Evolutionary conservation across 1,140 invertebrate species (phyloP), one percentile per base, ranked within the genome.

Genomic region (Macrosteles quadrilineatus): DNA sequence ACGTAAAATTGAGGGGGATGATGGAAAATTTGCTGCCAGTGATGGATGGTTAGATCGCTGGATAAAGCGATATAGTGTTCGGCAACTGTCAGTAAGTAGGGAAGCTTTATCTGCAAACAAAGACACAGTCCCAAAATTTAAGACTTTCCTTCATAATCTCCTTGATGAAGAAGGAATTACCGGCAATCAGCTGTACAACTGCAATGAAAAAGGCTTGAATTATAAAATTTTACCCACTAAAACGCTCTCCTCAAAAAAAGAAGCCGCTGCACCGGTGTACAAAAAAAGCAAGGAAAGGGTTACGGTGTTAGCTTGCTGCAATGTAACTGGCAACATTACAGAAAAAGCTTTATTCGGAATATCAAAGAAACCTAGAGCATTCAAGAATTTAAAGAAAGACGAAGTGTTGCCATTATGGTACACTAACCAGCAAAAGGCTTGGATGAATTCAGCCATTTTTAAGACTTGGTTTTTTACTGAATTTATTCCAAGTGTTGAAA

Each of bases 391-490:
- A n/a, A n/a, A n/a, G n/a, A n/a, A n/a, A n/a, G n/a, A n/a, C n/a
- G n/a, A n/a, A n/a, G n/a, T n/a, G n/a, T n/a, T n/a, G n/a, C n/a
- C n/a, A n/a, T n/a, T n/a, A n/a, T n/a, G n/a, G n/a, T n/a, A n/a
- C n/a, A n/a, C n/a, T n/a, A n/a, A n/a, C n/a, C n/a, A n/a, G n/a
- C n/a, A n/a, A n/a, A n/a, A n/a, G n/a, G 75, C 77, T n/a, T 81
- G 77, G 79, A 79, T 81, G 75, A 78, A 74, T 27, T 32, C 19
- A 45, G 59, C 68, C 31, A 32, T 79, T 23, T 78, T 80, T 70
- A 68, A 75, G 67, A 72, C 76, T 12, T 81, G 80, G n/a, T n/a
- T n/a, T n/a, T n/a, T n/a, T n/a, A n/a, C n/a, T n/a, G n/a, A n/a
- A n/a, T n/a, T n/a, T n/a, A n/a, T n/a, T n/a, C n/a, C n/a, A n/a